These are phyloP conservation scores for Charina bottae DNA, from an alignment of 2,113 vertebrate genomes.

Conservation along the genomic window DNA sequence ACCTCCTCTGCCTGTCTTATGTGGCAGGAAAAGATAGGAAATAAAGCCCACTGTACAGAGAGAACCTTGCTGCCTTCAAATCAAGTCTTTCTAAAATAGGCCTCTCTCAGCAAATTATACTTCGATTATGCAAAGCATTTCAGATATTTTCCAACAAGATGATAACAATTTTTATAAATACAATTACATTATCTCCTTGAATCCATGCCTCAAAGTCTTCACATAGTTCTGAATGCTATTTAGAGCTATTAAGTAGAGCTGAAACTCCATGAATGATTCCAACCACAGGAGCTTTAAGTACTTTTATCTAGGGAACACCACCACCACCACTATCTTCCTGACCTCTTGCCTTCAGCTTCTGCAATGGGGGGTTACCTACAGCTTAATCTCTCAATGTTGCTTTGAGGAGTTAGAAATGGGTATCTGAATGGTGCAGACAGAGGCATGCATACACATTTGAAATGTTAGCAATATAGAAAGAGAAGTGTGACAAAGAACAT, in stretches of 20 bases:
- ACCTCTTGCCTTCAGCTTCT: background rate
- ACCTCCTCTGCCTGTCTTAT: too few species aligned
- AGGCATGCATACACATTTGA: background rate
- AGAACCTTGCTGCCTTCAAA: background rate
- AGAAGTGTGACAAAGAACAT: background rate
- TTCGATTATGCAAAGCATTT: conserved; percentile 2
- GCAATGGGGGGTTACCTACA: background rate
- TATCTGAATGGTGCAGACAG: background rate
- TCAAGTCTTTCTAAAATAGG: background rate
- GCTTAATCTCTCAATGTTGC: background rate
- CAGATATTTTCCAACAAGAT: background rate
- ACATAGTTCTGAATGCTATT: background rate
- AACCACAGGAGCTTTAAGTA: background rate
- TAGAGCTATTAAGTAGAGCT: background rate
- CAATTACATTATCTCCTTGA: background rate
- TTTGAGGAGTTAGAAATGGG: background rate
- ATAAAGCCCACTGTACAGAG: background rate
- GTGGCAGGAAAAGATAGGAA: background rate
- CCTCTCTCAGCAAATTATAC: background rate
- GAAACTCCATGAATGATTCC: background rate
- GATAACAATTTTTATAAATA: conserved; percentile 1
- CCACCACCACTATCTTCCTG: background rate
- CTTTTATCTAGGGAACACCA: background rate
- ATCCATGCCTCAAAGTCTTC: background rate
- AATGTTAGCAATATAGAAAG: background rate